Evolutionary conservation across 2,797 vertebrate genomes (phyloP).

Genomic region (Lagodon rhomboides): DNA sequence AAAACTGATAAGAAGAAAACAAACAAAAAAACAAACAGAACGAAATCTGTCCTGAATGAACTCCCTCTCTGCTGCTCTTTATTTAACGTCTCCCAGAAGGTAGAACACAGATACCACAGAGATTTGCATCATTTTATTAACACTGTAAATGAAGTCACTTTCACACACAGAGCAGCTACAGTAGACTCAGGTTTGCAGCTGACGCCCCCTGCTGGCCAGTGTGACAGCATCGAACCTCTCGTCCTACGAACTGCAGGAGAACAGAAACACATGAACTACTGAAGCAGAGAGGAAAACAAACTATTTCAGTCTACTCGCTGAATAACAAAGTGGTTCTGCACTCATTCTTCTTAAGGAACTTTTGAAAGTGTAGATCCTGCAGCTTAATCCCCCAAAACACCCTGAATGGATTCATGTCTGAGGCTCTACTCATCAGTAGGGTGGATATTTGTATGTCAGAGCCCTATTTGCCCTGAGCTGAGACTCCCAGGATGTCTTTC

Average conservation of each 20-base stretch:
- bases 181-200: slow-evolving; percentile 22
- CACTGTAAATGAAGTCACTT: slow-evolving; percentile 22
- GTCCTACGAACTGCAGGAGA: neutral
- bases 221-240: neutral
- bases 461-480: neutral
- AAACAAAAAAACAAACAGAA: neutral
- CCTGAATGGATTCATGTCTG: neutral
- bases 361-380: slow-evolving; percentile 2
- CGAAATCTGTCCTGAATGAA: neutral
- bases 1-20: neutral
- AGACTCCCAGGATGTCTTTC: neutral
- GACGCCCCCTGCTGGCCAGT: slow-evolving; percentile 67
- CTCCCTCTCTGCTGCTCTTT: neutral
- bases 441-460: neutral
- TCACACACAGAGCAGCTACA: slow-evolving; percentile 12
- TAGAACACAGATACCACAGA: neutral
- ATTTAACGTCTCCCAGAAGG: neutral
- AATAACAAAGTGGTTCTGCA: slow-evolving; percentile 5
- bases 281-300: slow-evolving; percentile 15
- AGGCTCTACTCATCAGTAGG: neutral
- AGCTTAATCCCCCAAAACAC: neutral
- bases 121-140: slow-evolving; percentile 49
- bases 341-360: neutral
- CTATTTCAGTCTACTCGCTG: neutral
- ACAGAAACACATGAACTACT: neutral